Percentiles rank a stretch among this genome's conserved stretches.
phyloP scores from a whole-genome alignment of 2,113 vertebrate genomes.

The Thymallus thymallus region DNA sequence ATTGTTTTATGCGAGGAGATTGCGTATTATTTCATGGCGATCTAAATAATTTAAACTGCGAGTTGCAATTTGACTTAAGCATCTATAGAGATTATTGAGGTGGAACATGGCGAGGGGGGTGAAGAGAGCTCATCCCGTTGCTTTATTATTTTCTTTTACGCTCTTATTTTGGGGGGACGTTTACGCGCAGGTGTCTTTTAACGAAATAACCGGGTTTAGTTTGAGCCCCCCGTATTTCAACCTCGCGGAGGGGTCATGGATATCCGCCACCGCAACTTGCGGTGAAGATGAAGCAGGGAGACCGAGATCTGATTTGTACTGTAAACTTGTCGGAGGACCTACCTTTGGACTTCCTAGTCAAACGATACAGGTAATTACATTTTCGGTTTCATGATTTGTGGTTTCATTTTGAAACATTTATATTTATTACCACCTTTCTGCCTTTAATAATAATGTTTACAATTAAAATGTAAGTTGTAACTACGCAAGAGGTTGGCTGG shows the following conservation, averaged over 20 bases:
- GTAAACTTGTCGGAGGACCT: conserved; percentile 89
- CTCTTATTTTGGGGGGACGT: conserved; percentile 37
- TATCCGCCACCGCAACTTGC: conserved; percentile 88
- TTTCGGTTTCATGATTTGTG: neutral
- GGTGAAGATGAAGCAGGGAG: conserved; percentile 75
- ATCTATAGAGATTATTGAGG: conserved; percentile 48
- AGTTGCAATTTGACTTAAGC: conserved; percentile 51
- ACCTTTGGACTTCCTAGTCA: conserved; percentile 66
- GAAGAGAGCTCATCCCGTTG: conserved; percentile 48
- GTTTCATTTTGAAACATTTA: neutral
- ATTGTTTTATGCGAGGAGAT: conserved; percentile 25
- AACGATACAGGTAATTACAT: conserved; percentile 81
- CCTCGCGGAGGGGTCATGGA: conserved; percentile 75
- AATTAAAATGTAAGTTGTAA: too few relatives aligned
- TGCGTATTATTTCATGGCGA: conserved; percentile 44
- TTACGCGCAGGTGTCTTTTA: conserved; percentile 42
- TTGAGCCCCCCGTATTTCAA: conserved; percentile 89
- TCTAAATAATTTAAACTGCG: conserved; percentile 57
- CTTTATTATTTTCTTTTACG: conserved; percentile 25
- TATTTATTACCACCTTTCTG: neutral
- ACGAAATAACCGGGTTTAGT: conserved; percentile 66
- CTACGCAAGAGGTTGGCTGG: too few relatives aligned
- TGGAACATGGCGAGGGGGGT: conserved; percentile 68
- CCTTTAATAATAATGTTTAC: too few relatives aligned
- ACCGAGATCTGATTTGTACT: conserved; percentile 81